These are phyloP conservation scores for Yponomeuta sedellus DNA, from an alignment of 2,888 invertebrate genomes.

Conservation along the genomic window DNA sequence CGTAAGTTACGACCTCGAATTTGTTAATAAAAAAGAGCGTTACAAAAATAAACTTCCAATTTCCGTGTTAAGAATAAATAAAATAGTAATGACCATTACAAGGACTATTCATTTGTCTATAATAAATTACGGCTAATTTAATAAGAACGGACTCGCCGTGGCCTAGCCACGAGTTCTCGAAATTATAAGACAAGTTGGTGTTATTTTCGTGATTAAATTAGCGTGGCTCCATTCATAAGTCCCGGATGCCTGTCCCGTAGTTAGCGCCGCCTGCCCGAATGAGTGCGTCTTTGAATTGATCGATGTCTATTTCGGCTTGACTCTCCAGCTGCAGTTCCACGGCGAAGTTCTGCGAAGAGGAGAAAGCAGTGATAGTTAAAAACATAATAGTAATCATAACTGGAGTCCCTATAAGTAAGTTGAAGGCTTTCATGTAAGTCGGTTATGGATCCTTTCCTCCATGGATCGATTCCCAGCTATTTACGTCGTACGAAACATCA, in stretches of 20 bases:
- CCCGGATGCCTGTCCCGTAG: slow-evolving; percentile 86
- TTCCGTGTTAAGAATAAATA: background rate
- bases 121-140: background rate
- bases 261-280: slow-evolving; percentile 87
- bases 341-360: slow-evolving; percentile 82
- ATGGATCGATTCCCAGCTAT: too few relatives aligned
- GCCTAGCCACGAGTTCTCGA: background rate
- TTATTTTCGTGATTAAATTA: background rate
- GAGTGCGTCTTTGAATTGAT: slow-evolving; percentile 81
- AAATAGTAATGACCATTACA: background rate
- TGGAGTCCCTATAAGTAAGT: too few relatives aligned
- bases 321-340: slow-evolving; percentile 84
- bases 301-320: slow-evolving; percentile 81
- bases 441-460: too few relatives aligned
- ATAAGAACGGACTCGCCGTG: background rate
- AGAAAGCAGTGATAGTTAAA: too few relatives aligned
- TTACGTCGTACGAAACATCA: too few relatives aligned
- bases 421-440: too few relatives aligned
- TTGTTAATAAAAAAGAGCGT: background rate
- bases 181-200: background rate
- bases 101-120: background rate
- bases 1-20: slow-evolving; percentile 6
- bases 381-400: too few relatives aligned
- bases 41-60: slow-evolving; percentile 10
- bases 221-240: slow-evolving; percentile 62